Percentiles rank a stretch among this genome's conserved stretches.
These are phyloP conservation scores for Sceloporus undulatus DNA, from an alignment of 2,113 vertebrate species.

Conservation along the genomic window DNA sequence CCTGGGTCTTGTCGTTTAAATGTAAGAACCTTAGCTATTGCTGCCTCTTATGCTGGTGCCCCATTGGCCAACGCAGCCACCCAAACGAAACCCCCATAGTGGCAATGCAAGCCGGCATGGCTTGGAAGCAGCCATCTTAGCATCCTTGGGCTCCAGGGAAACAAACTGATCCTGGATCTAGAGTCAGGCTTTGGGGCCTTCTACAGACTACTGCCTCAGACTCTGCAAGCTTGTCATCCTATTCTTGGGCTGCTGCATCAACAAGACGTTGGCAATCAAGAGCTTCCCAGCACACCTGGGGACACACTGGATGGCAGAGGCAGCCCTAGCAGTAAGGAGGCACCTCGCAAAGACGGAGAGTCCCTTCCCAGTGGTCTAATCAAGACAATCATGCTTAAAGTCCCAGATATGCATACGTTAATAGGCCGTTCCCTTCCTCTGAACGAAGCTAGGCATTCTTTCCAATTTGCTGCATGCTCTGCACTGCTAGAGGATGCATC, in stretches of 20 bases:
- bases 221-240: slow-evolving; percentile 72
- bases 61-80: slow-evolving; percentile 94
- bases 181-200: slow-evolving; percentile 88
- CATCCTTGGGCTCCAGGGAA: slow-evolving; percentile 88
- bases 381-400: slow-evolving; percentile 78
- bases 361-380: slow-evolving; percentile 75
- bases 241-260: slow-evolving; percentile 87
- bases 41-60: slow-evolving; percentile 90
- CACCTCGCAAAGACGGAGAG: slow-evolving; percentile 67
- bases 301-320: slow-evolving; percentile 93
- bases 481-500: slow-evolving; percentile 84
- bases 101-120: slow-evolving; percentile 89
- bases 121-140: slow-evolving; percentile 87
- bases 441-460: slow-evolving; percentile 94
- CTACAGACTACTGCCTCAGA: slow-evolving; percentile 85
- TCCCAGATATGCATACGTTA: slow-evolving; percentile 88
- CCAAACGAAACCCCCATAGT: slow-evolving; percentile 91
- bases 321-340: slow-evolving; percentile 78
- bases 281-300: slow-evolving; percentile 90
- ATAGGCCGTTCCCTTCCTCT: slow-evolving; percentile 83
- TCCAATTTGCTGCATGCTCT: slow-evolving; percentile 90
- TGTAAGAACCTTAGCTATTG: slow-evolving; percentile 87
- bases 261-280: slow-evolving; percentile 92
- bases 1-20: slow-evolving; percentile 78
- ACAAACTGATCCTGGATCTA: slow-evolving; percentile 84